Evolutionary conservation across 2,113 vertebrate species (phyloP).

Genomic region (Heterocephalus glaber): DNA sequence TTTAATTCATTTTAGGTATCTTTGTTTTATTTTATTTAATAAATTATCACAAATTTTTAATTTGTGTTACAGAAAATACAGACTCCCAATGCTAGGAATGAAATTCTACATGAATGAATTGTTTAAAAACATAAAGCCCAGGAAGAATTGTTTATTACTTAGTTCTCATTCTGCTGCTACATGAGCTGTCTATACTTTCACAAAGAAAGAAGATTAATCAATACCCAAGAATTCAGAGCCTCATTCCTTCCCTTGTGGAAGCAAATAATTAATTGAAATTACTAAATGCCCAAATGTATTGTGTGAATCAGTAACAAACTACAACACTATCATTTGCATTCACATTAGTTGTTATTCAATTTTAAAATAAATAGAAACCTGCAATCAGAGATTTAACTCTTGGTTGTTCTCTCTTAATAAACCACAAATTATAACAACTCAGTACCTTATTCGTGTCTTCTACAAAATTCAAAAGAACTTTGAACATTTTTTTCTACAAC

Average conservation of each 20-base stretch:
- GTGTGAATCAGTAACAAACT: neutral
- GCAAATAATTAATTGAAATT: constrained; percentile 43
- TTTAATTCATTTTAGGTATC: neutral
- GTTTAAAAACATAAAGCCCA: neutral
- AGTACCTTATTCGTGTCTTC: neutral
- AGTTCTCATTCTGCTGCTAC: neutral
- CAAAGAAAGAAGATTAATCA: constrained; percentile 26
- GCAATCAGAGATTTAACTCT: neutral
- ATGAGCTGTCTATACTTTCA: neutral
- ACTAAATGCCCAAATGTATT: neutral
- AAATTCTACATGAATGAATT: neutral
- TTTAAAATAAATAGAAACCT: constrained; percentile 15
- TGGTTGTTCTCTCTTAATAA: neutral
- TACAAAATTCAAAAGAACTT: neutral
- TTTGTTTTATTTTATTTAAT: constrained; percentile 18
- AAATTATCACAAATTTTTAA: neutral
- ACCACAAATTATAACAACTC: neutral
- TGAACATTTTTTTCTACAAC: neutral
- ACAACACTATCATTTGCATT: neutral
- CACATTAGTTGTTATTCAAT: neutral
- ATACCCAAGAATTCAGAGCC: neutral
- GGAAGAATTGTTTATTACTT: neutral
- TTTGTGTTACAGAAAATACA: neutral
- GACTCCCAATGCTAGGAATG: neutral
- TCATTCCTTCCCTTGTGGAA: neutral